Evolutionary conservation across 1,140 invertebrate genomes (phyloP).

Genomic region (Drosophila nasuta): DNA sequence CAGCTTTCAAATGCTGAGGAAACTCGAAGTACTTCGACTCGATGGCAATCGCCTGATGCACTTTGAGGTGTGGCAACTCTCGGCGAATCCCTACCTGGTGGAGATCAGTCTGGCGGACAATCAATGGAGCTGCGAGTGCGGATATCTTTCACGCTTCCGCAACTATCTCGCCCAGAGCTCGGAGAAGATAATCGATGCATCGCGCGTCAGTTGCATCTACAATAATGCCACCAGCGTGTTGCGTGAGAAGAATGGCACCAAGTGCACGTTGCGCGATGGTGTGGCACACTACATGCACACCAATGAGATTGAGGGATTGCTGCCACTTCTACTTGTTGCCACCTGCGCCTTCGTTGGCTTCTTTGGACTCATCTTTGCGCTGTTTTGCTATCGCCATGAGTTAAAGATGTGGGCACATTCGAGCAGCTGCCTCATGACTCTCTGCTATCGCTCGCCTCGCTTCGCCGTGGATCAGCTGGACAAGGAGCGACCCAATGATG

Average conservation of each 20-base stretch:
- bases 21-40: conserved; percentile 92
- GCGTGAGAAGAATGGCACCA: conserved; percentile 89
- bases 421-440: conserved; percentile 90
- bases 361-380: conserved; percentile 89
- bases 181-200: conserved; percentile 90
- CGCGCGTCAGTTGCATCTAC: conserved; percentile 89
- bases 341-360: conserved; percentile 90
- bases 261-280: conserved; percentile 88
- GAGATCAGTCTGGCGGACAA: conserved; percentile 93
- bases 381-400: conserved; percentile 93
- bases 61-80: conserved; percentile 92
- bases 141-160: conserved; percentile 91
- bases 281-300: conserved; percentile 90
- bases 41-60: conserved; percentile 93
- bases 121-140: conserved; percentile 95
- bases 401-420: conserved; percentile 95
- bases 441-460: conserved; percentile 92
- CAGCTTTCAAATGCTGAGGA: conserved; percentile 92
- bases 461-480: conserved; percentile 90
- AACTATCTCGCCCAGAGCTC: conserved; percentile 91
- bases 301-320: conserved; percentile 91
- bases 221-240: conserved; percentile 88
- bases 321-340: conserved; percentile 91
- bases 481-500: conserved; percentile 94
- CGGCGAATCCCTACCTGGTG: conserved; percentile 91